These are phyloP conservation scores for Sus cebifrons DNA, from an alignment of 2,797 vertebrate species.

Conservation along the genomic window DNA sequence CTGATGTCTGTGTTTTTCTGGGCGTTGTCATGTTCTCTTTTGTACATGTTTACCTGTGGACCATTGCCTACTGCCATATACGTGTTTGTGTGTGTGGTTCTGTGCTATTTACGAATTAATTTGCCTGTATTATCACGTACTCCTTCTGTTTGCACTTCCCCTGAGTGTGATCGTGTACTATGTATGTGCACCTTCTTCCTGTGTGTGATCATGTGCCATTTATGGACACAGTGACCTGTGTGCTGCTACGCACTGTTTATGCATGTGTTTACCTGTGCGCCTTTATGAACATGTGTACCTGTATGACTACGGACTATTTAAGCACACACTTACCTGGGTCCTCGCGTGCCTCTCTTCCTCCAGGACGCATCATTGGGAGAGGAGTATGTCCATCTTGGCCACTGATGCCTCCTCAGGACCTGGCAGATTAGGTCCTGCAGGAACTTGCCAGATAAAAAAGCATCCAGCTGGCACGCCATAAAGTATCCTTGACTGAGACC, in stretches of 20 bases:
- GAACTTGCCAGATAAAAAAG: rapidly evolving
- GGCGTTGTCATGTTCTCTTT: rapidly evolving
- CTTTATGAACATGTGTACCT: rapidly evolving
- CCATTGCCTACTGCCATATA: neutral
- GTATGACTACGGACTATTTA: neutral
- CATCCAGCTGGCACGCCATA: rapidly evolving
- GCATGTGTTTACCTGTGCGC: rapidly evolving
- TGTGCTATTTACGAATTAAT: rapidly evolving
- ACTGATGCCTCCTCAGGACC: neutral
- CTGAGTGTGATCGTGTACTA: neutral
- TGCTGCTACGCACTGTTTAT: rapidly evolving
- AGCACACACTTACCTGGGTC: neutral
- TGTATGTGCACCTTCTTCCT: neutral
- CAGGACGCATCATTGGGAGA: rapidly evolving
- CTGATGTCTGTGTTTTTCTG: neutral
- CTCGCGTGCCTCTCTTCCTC: rapidly evolving
- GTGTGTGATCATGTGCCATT: rapidly evolving
- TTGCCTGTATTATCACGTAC: too few species aligned
- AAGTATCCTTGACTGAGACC: too few species aligned
- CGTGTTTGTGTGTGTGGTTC: neutral
- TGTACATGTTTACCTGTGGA: neutral
- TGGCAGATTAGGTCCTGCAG: neutral
- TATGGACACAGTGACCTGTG: neutral
- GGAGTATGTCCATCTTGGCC: rapidly evolving
- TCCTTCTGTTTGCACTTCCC: too few species aligned